A percentile compares a stretch with the other conserved stretches of the same genome.
Evolutionary conservation across 2,797 vertebrate species (phyloP).

Genomic region (Sarcoramphus papa): DNA sequence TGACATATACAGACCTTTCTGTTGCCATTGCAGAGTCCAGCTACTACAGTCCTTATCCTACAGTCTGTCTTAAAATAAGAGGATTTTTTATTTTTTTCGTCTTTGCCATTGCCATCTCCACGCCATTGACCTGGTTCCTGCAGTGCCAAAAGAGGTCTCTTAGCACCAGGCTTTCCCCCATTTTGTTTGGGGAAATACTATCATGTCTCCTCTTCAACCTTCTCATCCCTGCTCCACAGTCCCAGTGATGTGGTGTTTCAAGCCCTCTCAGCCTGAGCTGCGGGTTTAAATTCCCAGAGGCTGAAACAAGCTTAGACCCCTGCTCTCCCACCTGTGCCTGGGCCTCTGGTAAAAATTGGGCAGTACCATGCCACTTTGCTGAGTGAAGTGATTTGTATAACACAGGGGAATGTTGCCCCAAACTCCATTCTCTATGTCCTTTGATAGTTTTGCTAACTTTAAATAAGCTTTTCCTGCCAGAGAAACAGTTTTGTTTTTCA

Average conservation of each 20-base stretch:
- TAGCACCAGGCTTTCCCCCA: not conserved
- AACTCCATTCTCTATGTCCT: not conserved
- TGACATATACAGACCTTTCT: not conserved
- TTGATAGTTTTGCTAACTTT: not conserved
- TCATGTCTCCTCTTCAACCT: not conserved
- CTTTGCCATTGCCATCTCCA: not conserved
- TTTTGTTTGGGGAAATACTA: not conserved
- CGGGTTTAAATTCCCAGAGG: not conserved
- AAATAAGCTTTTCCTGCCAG: not conserved
- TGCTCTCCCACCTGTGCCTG: not conserved
- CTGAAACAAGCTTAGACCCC: not conserved
- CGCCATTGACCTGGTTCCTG: not conserved
- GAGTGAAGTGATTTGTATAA: not conserved
- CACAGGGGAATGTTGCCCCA: not conserved
- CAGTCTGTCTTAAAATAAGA: not conserved
- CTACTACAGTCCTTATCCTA: not conserved
- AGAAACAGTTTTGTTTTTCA: not conserved
- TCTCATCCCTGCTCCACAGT: not conserved
- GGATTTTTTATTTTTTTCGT: not conserved
- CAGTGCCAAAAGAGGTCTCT: not conserved
- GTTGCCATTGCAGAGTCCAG: not conserved
- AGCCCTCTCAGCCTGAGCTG: not conserved
- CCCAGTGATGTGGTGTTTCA: not conserved
- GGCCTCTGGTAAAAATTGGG: not conserved
- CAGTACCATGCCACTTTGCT: not conserved